Base-by-base conservation (phyloP, 2,113 vertebrate species). In the Thomomys bottae region DNA sequence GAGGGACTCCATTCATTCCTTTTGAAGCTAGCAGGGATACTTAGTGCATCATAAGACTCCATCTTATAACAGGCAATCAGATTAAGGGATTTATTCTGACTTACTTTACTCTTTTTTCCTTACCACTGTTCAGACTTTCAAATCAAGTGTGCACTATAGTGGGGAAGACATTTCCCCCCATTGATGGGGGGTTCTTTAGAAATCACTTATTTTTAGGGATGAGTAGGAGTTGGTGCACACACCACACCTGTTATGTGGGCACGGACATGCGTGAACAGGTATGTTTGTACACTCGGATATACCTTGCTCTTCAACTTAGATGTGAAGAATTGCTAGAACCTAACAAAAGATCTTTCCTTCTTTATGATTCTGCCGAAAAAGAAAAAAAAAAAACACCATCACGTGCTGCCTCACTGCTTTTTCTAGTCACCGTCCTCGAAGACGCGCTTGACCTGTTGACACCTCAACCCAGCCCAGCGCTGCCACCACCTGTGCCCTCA, bases 311-410 rank as follows among this genome's bases (percentile, higher is more conserved):
- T 90, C 88, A 75, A 67, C n/a, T 77, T 90, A 86, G 82, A 92
- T 8, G 54, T 94, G 88, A 84, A 90, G 90, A 95, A 81, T 94
- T 96, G 94, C 88, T 92, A 95, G 90, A 95, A 91, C 87, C 89
- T 64, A 63, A 77, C 91, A 90, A 84, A 78, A 88, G 75, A 83
- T 54, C 83, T 94, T 89, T 94, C 80, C 94, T 78, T 88, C 94
- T 92, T 87, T 57, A 86, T 40, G 72, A 92, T 92, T 94, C 95
- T 93, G 92, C 94, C 95, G 87, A 79, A 92, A 95, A 95, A 54
- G n/a, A n/a, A n/a, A n/a, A n/a, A n/a, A n/a, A n/a, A n/a, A n/a
- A n/a, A n/a, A n/a, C n/a, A n/a, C n/a, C 93, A 95, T 94, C 91
- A 85, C 6, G 77, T 94, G 90, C 94, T 34, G 57, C 94, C 94